Conservation (phyloP, 1,140 invertebrate genomes). For the Anagrus nilaparvatae region DNA sequence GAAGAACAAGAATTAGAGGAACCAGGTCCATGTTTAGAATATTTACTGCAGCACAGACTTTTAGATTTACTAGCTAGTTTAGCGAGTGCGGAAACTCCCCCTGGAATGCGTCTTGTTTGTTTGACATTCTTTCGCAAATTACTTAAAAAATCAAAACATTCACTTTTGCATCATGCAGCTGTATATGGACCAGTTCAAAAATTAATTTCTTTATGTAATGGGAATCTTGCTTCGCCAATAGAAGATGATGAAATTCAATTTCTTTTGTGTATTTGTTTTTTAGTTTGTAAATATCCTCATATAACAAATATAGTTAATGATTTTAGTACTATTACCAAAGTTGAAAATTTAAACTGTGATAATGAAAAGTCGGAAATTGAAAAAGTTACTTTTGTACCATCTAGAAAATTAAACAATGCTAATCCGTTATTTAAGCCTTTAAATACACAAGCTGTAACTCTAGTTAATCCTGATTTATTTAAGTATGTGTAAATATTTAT, state of each 20-base stretch:
- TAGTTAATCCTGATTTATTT: constrained; percentile 40
- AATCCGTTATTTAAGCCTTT: constrained; percentile 49
- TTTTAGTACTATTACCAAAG: constrained; percentile 21
- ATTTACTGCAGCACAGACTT: constrained; percentile 58
- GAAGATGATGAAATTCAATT: constrained; percentile 71
- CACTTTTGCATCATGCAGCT: constrained; percentile 56
- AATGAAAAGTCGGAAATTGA: constrained; percentile 25
- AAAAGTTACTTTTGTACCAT: constrained; percentile 32
- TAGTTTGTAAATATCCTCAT: constrained; percentile 60
- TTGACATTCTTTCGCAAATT: constrained; percentile 53
- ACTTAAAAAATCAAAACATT: constrained; percentile 49
- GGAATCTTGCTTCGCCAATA: constrained; percentile 57
- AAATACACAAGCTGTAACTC: constrained; percentile 43
- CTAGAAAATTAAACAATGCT: constrained; percentile 40
- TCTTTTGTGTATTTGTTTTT: constrained; percentile 56
- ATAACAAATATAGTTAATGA: constrained; percentile 55
- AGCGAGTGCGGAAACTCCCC: constrained; percentile 60
- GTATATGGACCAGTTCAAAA: constrained; percentile 59
- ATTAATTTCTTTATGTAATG: constrained; percentile 60
- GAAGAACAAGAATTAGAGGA: constrained; percentile 48
- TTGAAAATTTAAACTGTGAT: constrained; percentile 16
- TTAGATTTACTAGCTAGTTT: constrained; percentile 59
- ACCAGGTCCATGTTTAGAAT: constrained; percentile 63
- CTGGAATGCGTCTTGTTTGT: constrained; percentile 57
- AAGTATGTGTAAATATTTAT: constrained; percentile 10